Evolutionary conservation across 2,888 invertebrate species (phyloP).

Genomic region (Exephanes ischioxanthus): DNA sequence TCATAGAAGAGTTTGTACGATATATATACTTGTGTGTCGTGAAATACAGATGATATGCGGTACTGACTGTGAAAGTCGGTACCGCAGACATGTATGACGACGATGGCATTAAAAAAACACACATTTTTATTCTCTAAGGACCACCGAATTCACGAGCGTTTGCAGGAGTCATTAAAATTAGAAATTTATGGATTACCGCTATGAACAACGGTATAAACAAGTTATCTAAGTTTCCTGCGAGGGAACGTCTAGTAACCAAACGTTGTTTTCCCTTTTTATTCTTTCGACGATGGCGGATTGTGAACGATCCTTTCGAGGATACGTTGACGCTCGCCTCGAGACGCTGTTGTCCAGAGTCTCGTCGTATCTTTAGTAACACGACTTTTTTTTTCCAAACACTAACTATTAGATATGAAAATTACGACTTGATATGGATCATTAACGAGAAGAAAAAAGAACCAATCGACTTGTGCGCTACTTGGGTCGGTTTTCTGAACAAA

Average conservation of each 20-base stretch:
- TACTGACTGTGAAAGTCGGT: not conserved
- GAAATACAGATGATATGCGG: not conserved
- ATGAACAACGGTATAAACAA: constrained; percentile 18
- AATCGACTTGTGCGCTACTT: constrained; percentile 8
- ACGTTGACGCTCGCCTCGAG: not conserved
- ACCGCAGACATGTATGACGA: not conserved
- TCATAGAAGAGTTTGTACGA: constrained; percentile 8
- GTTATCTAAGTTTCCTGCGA: constrained; percentile 3
- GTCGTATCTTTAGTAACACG: constrained; percentile 27
- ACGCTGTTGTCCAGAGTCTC: constrained; percentile 17
- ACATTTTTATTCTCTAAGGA: constrained; percentile 47
- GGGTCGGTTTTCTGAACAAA: constrained; percentile 23
- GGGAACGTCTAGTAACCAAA: not conserved
- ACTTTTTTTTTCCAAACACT: not conserved
- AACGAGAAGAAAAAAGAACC: not conserved
- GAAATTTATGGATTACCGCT: constrained; percentile 36
- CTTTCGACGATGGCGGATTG: not conserved
- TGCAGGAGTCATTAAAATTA: constrained; percentile 26
- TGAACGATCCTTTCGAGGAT: not conserved
- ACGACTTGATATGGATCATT: constrained; percentile 32
- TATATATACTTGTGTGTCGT: constrained; percentile 25
- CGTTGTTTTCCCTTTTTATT: constrained; percentile 3
- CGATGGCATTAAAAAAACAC: not conserved
- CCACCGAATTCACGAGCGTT: constrained; percentile 34
- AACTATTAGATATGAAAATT: constrained; percentile 10